Evolutionary conservation across 1,140 invertebrate species (phyloP), one percentile per base, ranked within the genome.

Genomic region (Aporrectodea caliginosa): DNA sequence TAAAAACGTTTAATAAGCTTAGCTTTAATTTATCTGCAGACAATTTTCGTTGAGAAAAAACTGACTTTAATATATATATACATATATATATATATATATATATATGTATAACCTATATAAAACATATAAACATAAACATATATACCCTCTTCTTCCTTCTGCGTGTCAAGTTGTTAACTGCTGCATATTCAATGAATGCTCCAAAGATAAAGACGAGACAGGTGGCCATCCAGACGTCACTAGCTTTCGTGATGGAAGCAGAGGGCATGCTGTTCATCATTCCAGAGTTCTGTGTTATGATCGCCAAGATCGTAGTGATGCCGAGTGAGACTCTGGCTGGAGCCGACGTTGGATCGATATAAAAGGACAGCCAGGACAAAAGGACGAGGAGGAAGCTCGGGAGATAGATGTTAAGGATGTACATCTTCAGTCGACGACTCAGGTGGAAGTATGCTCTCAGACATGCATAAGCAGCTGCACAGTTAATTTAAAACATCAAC

Each of bases 211-310:
- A 87, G 69, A 86, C 83, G 29, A 87, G 82, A 78, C 86, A 85
- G 2, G 84, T 83, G 33, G 85, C 84, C 84, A 86, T 86, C 86
- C 86, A 87, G 35, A 87, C 84, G 78, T 87, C 86, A 31, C 86
- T 86, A 27, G 85, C 86, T 78, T 87, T 87, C 0, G 84, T 86
- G 79, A 86, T 86, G 32, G 85, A 86, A 29, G 43, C 80, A 29
- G 31, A n/a, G 16, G 80, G 80, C 77, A 74, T 35, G 30, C 35
- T 58, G 16, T 32, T n/a, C 30, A 33, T 32, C 32, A 35, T 12
- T 2, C 33, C 29, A 27, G 77, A 78, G 27, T 68, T 34, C 69
- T 77, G 74, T 32, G 79, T 72, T 30, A 75, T 80, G 16, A 79
- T 79, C 29, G 78, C 69, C 16, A 80, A 27, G 70, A 86, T 79